Percentiles rank a stretch among this genome's conserved stretches.
phyloP scores from a whole-genome alignment of 2,113 vertebrate species.

The Anseranas semipalmata region DNA sequence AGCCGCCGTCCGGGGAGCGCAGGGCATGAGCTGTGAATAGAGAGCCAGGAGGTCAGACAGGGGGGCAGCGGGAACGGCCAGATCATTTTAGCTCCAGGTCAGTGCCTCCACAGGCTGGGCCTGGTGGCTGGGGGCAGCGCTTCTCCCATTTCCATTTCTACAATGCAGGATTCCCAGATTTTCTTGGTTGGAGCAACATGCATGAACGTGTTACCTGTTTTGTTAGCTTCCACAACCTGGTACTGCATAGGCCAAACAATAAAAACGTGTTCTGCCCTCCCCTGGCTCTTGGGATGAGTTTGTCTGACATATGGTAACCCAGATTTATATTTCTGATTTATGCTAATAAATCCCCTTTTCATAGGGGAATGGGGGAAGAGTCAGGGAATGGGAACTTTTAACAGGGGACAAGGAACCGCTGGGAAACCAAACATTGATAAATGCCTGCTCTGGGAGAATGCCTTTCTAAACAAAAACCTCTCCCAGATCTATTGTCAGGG shows the following conservation, averaged over 20 bases:
- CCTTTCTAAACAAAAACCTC: not conserved
- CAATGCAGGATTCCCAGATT: not conserved
- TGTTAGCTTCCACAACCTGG: not conserved
- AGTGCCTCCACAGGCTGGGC: not conserved
- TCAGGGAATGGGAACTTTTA: not conserved
- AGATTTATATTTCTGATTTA: not conserved
- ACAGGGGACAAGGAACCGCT: not conserved
- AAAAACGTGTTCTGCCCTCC: not conserved
- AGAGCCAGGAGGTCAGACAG: not conserved
- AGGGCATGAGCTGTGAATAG: not conserved
- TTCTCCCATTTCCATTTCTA: not conserved
- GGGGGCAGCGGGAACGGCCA: not conserved
- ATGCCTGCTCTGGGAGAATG: not conserved
- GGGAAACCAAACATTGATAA: not conserved
- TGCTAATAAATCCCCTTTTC: not conserved
- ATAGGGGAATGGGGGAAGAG: not conserved
- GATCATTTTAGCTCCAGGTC: not conserved
- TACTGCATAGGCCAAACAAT: not conserved
- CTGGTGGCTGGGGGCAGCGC: not conserved
- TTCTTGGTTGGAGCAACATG: not conserved
- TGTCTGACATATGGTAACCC: not conserved
- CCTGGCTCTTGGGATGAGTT: not conserved
- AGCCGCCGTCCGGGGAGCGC: not conserved
- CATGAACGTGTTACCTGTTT: rapidly evolving
- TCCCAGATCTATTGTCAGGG: not conserved